phyloP scores from a whole-genome alignment of 2,113 vertebrate species.

The Ellobius talpinus region DNA sequence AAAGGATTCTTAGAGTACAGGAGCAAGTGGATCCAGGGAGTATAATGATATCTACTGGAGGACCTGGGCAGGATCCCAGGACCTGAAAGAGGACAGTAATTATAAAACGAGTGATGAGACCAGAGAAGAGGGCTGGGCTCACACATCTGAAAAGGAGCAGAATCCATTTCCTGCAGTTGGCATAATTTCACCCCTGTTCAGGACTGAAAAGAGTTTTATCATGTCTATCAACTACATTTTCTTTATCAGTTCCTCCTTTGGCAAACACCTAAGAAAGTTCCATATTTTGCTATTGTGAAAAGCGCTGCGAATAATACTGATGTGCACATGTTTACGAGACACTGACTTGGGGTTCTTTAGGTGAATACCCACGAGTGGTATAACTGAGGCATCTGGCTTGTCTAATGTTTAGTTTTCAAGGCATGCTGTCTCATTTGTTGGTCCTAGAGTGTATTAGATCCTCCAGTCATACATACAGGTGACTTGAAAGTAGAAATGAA shows the following conservation, averaged over 20 bases:
- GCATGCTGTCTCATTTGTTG: background rate
- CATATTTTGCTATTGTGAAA: background rate
- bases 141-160: accelerated
- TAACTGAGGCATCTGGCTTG: background rate
- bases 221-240: background rate
- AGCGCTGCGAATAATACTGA: too few relatives aligned
- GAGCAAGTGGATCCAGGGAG: background rate
- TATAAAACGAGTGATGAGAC: accelerated
- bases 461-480: background rate
- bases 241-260: background rate
- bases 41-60: background rate
- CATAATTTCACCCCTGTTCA: background rate
- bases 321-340: background rate
- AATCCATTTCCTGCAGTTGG: background rate
- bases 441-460: background rate
- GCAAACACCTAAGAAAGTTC: background rate
- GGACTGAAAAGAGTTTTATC: background rate
- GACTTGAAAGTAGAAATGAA: background rate
- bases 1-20: background rate
- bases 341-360: background rate
- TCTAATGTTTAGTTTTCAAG: background rate
- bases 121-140: background rate
- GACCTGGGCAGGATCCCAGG: background rate
- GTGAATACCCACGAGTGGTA: background rate
- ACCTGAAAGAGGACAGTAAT: accelerated